A percentile compares a stretch with the other conserved stretches of the same genome.
Conservation (phyloP, 2,888 invertebrate species). For the Andrena hattorfiana region DNA sequence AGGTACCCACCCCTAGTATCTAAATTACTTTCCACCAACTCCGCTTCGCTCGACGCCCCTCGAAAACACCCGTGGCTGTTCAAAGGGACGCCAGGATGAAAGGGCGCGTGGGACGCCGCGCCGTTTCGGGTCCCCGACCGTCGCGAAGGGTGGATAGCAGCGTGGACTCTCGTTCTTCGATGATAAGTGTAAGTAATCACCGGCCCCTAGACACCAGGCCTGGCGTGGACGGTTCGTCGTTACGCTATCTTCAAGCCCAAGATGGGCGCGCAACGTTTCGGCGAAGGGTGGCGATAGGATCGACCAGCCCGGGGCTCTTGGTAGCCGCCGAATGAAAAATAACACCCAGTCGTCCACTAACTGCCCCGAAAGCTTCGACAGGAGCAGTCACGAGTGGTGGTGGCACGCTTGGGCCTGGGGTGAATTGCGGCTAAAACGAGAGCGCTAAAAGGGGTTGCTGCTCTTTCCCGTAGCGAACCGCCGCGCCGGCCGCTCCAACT, state of each 20-base stretch:
- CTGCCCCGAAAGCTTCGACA: not conserved
- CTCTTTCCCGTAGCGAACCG: conserved; percentile 40
- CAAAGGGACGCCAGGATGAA: conserved; percentile 12
- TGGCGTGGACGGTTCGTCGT: conserved; percentile 44
- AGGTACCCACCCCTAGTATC: conserved; percentile 37
- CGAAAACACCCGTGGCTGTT: conserved; percentile 22
- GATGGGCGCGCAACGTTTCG: not conserved
- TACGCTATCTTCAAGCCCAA: conserved; percentile 12
- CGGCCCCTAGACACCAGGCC: conserved; percentile 44
- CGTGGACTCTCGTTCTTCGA: conserved; percentile 6
- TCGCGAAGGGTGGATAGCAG: not conserved
- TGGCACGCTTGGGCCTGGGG: conserved; percentile 15
- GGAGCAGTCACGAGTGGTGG: conserved; percentile 8
- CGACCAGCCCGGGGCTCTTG: conserved; percentile 27
- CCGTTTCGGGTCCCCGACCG: conserved; percentile 34
- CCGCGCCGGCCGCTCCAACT: conserved; percentile 36
- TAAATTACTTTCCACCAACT: conserved; percentile 49
- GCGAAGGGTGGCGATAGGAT: not conserved
- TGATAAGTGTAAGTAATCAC: conserved; percentile 62
- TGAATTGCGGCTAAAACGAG: conserved; percentile 55
- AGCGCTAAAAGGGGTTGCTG: conserved; percentile 58
- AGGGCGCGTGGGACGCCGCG: conserved; percentile 19
- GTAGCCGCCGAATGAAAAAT: conserved; percentile 54
- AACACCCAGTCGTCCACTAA: conserved; percentile 27
- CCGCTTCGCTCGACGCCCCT: conserved; percentile 4